Conservation (phyloP, 2,113 vertebrate species). For the Nettapus auritus region DNA sequence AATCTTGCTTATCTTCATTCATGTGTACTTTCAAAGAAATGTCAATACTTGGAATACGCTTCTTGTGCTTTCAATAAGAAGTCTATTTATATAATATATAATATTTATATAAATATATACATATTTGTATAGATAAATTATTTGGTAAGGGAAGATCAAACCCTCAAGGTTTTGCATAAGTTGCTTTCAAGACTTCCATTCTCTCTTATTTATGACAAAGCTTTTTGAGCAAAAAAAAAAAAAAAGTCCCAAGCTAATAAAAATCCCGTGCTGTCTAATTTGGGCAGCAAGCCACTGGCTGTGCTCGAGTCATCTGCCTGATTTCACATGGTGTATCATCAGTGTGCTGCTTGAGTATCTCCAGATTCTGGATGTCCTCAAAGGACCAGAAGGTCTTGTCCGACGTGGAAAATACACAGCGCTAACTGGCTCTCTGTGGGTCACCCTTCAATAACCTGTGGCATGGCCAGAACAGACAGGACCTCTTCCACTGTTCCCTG, state of each 20-base stretch:
- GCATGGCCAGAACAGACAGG: neutral
- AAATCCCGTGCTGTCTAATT: neutral
- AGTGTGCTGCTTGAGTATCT: neutral
- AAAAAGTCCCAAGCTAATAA: neutral
- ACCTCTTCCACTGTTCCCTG: neutral
- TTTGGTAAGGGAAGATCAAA: neutral
- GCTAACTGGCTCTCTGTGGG: neutral
- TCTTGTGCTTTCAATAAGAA: neutral
- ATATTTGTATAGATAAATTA: no score
- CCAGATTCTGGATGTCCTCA: neutral
- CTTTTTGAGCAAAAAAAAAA: neutral
- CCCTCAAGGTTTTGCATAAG: neutral
- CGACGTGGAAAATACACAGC: fast-evolving
- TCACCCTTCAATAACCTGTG: neutral
- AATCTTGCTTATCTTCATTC: neutral
- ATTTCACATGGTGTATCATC: neutral
- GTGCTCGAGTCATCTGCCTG: neutral
- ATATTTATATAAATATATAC: neutral
- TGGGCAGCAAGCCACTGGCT: neutral
- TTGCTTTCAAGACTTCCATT: neutral
- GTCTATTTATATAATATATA: neutral
- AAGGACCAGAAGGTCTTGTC: no score
- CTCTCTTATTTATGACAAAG: neutral
- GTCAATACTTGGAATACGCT: neutral
- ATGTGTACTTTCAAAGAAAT: neutral